A percentile compares a stretch with the other conserved stretches of the same genome.
phyloP scores from a whole-genome alignment of 2,797 vertebrate genomes.

The Xiphorhynchus erythropygius region DNA sequence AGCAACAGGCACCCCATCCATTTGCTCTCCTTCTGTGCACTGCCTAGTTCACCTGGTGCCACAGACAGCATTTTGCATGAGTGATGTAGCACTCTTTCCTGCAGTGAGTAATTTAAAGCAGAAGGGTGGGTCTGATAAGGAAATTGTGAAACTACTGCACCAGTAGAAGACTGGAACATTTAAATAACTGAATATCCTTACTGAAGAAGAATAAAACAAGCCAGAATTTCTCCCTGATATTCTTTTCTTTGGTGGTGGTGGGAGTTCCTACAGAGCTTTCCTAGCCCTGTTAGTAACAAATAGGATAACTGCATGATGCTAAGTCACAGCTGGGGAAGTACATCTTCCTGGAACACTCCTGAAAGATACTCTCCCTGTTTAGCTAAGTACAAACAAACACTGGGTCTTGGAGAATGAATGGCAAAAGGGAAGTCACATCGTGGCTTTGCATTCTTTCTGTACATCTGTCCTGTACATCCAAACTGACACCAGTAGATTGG shows the following conservation, averaged over 20 bases:
- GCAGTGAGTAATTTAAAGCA: neutral
- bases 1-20: fast-evolving
- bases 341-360: neutral
- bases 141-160: neutral
- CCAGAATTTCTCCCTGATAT: neutral
- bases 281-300: neutral
- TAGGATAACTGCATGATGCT: neutral
- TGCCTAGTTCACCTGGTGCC: neutral
- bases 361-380: neutral
- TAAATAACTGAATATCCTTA: neutral
- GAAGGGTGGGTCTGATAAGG: neutral
- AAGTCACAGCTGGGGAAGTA: neutral
- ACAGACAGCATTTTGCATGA: fast-evolving
- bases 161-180: fast-evolving
- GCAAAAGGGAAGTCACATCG: neutral
- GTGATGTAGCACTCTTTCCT: neutral
- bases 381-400: neutral
- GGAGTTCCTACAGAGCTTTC: neutral
- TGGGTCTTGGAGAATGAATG: neutral
- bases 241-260: neutral
- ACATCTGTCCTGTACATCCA: neutral
- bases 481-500: neutral
- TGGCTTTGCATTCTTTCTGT: neutral
- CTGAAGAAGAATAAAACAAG: neutral
- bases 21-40: fast-evolving